Evolutionary conservation across 2,888 invertebrate genomes (phyloP).

Genomic region (Pilophorus perplexus): DNA sequence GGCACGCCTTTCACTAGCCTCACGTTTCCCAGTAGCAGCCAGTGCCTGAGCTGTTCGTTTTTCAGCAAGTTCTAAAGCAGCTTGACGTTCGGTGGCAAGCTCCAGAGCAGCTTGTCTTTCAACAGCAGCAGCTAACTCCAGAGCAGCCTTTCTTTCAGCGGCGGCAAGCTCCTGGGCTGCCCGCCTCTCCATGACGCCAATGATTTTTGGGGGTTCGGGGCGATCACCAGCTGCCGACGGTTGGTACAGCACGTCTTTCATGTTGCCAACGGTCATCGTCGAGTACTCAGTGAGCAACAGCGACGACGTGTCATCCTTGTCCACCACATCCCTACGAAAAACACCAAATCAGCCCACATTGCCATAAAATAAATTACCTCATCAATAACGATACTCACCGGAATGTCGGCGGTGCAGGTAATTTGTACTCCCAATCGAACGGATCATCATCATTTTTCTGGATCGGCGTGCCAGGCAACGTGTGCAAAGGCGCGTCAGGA

Average conservation of each 20-base stretch:
- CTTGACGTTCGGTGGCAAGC: too few species aligned
- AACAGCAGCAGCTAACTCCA: too few species aligned
- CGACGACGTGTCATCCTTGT: conserved; percentile 49
- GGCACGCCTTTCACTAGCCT: conserved; percentile 31
- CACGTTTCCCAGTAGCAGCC: too few species aligned
- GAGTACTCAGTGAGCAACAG: conserved; percentile 49
- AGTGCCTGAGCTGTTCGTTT: too few species aligned
- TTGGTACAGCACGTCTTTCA: conserved; percentile 46
- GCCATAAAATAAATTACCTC: not conserved
- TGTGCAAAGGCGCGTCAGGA: conserved; percentile 5
- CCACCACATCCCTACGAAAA: conserved; percentile 49
- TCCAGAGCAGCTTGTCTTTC: too few species aligned
- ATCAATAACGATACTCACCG: conserved; percentile 47
- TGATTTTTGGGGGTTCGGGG: conserved; percentile 29
- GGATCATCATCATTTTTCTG: conserved; percentile 37
- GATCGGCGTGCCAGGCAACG: not conserved
- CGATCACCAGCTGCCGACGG: conserved; percentile 18
- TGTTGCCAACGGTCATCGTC: conserved; percentile 49
- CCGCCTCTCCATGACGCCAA: conserved; percentile 21
- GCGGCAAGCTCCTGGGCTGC: conserved; percentile 9
- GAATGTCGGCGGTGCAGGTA: conserved; percentile 63
- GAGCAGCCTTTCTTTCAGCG: too few species aligned
- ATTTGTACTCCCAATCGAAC: conserved; percentile 58
- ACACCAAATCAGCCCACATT: too few species aligned
- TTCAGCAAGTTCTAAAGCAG: too few species aligned